Conservation (phyloP, 2,797 vertebrate species). For the Girardinus metallicus region DNA sequence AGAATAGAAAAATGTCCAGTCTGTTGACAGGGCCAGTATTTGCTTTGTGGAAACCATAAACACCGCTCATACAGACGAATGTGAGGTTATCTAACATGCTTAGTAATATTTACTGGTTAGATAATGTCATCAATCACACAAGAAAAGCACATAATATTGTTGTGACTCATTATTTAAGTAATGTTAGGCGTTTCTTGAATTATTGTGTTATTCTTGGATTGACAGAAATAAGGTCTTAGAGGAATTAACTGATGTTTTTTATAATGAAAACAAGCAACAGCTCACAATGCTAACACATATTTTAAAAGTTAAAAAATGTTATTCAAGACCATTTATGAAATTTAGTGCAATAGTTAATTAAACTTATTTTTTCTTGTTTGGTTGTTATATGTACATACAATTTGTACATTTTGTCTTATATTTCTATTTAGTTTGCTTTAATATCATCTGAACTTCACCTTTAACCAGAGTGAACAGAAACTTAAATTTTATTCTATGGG, state of each 20-base stretch:
- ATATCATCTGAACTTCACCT: too few species aligned
- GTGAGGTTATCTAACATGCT: neutral
- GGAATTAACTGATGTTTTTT: neutral
- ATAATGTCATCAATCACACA: neutral
- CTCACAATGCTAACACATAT: neutral
- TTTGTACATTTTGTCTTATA: neutral
- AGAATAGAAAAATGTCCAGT: neutral
- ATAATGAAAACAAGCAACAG: neutral
- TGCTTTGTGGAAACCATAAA: constrained; percentile 7
- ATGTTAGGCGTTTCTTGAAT: neutral
- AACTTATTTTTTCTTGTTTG: neutral
- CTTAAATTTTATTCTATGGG: too few species aligned
- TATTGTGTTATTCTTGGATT: neutral
- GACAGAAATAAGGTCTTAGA: neutral
- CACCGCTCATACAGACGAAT: neutral
- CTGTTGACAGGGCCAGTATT: neutral
- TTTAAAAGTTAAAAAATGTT: neutral
- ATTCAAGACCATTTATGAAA: neutral
- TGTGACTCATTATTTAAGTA: neutral
- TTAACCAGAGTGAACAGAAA: too few species aligned
- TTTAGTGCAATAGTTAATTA: neutral
- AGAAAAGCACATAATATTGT: neutral
- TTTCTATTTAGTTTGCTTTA: too few species aligned
- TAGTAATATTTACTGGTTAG: neutral
- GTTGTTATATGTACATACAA: neutral